A percentile compares a stretch with the other conserved stretches of the same genome.
These are phyloP conservation scores for Champsocephalus gunnari DNA, from an alignment of 2,797 vertebrate genomes.

Conservation along the genomic window DNA sequence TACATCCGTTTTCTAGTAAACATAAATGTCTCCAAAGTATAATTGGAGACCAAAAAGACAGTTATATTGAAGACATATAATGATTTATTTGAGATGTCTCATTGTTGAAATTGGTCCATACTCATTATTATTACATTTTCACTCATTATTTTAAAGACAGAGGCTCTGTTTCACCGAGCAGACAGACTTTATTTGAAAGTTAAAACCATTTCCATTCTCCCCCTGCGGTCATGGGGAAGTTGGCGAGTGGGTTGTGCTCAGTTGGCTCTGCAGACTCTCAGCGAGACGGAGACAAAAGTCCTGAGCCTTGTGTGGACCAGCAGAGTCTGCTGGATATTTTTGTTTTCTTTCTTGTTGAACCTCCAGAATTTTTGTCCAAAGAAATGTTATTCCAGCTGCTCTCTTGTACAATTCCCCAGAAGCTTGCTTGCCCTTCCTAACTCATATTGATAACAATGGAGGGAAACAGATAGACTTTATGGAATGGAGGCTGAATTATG, in stretches of 20 bases:
- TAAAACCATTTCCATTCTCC: constrained; percentile 49
- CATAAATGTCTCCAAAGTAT: not conserved
- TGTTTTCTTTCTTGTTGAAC: constrained; percentile 28
- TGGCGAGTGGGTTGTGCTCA: constrained; percentile 29
- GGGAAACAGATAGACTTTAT: constrained; percentile 28
- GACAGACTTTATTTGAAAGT: constrained; percentile 28
- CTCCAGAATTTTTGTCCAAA: constrained; percentile 28
- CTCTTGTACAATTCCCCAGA: not conserved
- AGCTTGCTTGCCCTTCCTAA: constrained; percentile 28
- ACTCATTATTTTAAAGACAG: constrained; percentile 33
- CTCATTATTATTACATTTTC: constrained; percentile 6
- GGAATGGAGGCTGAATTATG: constrained; percentile 5
- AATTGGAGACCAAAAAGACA: not conserved
- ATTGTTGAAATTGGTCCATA: constrained; percentile 12
- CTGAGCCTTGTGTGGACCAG: constrained; percentile 13
- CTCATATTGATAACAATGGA: constrained; percentile 31
- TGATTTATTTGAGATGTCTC: constrained; percentile 2
- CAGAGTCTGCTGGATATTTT: constrained; percentile 46
- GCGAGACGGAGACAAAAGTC: constrained; percentile 44
- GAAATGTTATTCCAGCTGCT: constrained; percentile 8
- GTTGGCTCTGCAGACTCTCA: constrained; percentile 48
- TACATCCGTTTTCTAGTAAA: not conserved
- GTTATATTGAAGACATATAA: constrained; percentile 7
- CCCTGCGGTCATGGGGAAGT: constrained; percentile 28
- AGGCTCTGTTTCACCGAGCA: constrained; percentile 23